Conservation (phyloP, 2,113 vertebrate species). For the Ellobius talpinus region DNA sequence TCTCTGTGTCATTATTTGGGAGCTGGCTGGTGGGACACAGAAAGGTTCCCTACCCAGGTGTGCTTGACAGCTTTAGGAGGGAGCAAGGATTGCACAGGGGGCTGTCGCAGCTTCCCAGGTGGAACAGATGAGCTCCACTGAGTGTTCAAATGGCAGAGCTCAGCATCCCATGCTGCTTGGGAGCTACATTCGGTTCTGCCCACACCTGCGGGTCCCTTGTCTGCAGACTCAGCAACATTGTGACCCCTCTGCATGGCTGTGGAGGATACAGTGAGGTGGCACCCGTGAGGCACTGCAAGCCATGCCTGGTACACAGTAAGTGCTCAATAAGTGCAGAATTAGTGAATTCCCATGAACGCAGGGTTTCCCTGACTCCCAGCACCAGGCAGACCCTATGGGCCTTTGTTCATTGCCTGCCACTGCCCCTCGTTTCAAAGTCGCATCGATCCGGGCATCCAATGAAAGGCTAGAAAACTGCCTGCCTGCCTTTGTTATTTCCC, state of each 20-base stretch:
- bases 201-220: neutral
- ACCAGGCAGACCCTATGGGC: neutral
- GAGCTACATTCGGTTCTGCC: neutral
- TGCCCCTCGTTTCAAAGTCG: neutral
- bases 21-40: neutral
- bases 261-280: accelerated
- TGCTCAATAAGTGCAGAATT: neutral
- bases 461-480: neutral
- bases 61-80: neutral
- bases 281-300: neutral
- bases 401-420: accelerated
- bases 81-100: neutral
- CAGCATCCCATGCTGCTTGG: neutral
- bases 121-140: neutral
- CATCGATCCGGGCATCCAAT: neutral
- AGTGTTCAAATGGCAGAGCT: neutral
- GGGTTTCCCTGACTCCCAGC: neutral
- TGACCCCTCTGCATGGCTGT: neutral
- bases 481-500: neutral
- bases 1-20: neutral
- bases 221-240: neutral
- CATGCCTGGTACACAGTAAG: neutral
- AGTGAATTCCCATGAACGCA: accelerated
- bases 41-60: neutral
- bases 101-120: accelerated